Base-by-base conservation (phyloP, 2,888 invertebrate genomes). In the Xylophagus ater region DNA sequence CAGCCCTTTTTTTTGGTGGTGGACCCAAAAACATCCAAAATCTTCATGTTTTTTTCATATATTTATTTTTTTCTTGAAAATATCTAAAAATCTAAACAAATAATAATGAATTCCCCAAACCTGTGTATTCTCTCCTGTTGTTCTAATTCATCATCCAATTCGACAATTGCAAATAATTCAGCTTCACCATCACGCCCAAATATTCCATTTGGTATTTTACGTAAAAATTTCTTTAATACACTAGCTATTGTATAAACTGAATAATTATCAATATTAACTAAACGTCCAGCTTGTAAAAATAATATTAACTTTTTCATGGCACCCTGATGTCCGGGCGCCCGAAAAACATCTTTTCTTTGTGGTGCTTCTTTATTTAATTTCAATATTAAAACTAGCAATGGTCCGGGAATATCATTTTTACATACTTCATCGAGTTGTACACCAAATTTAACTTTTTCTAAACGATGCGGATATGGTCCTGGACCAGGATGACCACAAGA, bases 241-340 rank as follows among this genome's bases (percentile, higher is more conserved):
- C 94, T 94, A 42, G 97, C 96, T 56, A 97, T 92, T 18, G 97
- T 97, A 67, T 96, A 94, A 46, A 96, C 92, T 47, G 89, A 90
- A 65, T 89, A 93, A 64, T 92, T 90, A 61, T 89, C 89, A 57
- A 90, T 87, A 66, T 90, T 90, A 42, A 90, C 87, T 50, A 90
- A 70, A 37, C 89, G 74, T 26, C 90, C 90, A 43, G 85, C 81
- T 66, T 89, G 88, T 49, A 90, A 72, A 62, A 90, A 90, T 58
- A 89, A 89, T 53, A 87, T 86, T 25, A 90, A 71, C 61, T 89
- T 89, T 63, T 90, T 90, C 87, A 89, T 89, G 49, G 87, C 87
- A 14, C 85, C 89, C 67, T 92, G 90, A 62, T 93, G 89, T 2
- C 93, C 93, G 2, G 93, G 93, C 34, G 93, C 93, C 43, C 93